phyloP scores from a whole-genome alignment of 1,140 invertebrate species.

The Drosophila mojavensis region DNA sequence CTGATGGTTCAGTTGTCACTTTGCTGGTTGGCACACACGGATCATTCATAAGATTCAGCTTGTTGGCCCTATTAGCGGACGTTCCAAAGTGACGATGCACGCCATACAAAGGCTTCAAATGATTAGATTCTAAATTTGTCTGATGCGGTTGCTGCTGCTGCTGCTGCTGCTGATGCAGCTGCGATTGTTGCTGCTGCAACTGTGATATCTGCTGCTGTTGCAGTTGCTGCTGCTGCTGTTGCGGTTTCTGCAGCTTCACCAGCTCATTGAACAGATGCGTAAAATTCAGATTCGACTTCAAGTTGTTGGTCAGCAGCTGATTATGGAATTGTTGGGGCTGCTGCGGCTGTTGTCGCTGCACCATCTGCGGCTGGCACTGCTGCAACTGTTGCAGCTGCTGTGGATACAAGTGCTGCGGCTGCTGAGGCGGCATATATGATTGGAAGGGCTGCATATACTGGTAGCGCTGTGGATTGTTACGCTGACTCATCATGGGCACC shows the following conservation, averaged over 20 bases:
- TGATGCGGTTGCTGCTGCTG: not conserved
- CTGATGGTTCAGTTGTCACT: not conserved
- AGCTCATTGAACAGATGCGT: conserved; percentile 53
- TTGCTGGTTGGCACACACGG: conserved; percentile 16
- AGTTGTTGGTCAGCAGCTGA: conserved; percentile 13
- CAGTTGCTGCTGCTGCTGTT: conserved; percentile 20
- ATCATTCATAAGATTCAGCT: conserved; percentile 13
- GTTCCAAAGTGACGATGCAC: conserved; percentile 38
- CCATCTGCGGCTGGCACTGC: conserved; percentile 6
- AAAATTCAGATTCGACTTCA: conserved; percentile 50
- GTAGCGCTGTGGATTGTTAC: conserved; percentile 31
- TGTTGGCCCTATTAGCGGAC: conserved; percentile 26
- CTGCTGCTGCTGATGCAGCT: not conserved
- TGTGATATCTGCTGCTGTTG: not conserved
- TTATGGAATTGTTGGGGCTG: conserved; percentile 17
- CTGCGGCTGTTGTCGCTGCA: not conserved
- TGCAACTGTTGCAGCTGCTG: not conserved
- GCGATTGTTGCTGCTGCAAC: conserved; percentile 32
- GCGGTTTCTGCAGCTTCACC: conserved; percentile 43
- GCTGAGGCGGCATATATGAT: conserved; percentile 10
- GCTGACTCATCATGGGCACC: conserved; percentile 58
- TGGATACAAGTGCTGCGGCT: not conserved
- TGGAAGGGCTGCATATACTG: conserved; percentile 1
- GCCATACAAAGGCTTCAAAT: conserved; percentile 12
- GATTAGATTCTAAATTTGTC: not conserved